Base-by-base conservation (phyloP, 2,888 invertebrate species). In the Noctua janthina region DNA sequence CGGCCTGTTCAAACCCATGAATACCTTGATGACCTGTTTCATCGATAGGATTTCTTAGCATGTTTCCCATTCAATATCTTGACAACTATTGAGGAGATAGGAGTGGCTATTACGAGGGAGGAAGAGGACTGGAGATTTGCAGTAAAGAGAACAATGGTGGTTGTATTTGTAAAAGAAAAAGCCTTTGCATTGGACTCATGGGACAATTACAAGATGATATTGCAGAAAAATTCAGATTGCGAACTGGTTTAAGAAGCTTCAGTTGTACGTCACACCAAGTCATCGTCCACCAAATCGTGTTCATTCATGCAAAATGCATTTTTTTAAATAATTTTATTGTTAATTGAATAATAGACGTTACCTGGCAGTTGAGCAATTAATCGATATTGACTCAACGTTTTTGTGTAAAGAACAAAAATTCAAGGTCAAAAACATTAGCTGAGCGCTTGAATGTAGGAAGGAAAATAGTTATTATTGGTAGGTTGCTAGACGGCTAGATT, bases 401-500 rank as follows among this genome's bases (percentile, higher is more conserved):
- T 86, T 86, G 39, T 79, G 54, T 66, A 54, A 66, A 76, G 64
- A 76, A 84, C 67, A 81, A 86, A 83, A 86, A 87, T 7, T 81
- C 67, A 76, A 78, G 84, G 86, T 79, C 70, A 83, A 78, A 76
- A 71, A 64, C 76, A 78, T 77, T 69, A 81, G 74, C 51, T 70
- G 56, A 74, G 70, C n/a, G 73, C 10, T 83, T 79, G 66, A 78
- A 82, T 79, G 75, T 77, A 76, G 75, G 80, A 84, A 89, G 79
- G 87, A 86, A 88, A 79, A 86, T 83, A n/a, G 82, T 82, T 87
- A 85, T 83, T 82, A 87, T 88, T 79, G 69, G 68, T 83, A 88
- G 81, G 79, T 86, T 76, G 82, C 77, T 82, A 89, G 89, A 87
- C 84, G 68, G 75, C 86, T 87, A 86, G 86, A 88, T 90, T 87